A percentile compares a stretch with the other conserved stretches of the same genome.
phyloP scores from a whole-genome alignment of 2,797 vertebrate genomes.

The Coccyzus lansbergi region DNA sequence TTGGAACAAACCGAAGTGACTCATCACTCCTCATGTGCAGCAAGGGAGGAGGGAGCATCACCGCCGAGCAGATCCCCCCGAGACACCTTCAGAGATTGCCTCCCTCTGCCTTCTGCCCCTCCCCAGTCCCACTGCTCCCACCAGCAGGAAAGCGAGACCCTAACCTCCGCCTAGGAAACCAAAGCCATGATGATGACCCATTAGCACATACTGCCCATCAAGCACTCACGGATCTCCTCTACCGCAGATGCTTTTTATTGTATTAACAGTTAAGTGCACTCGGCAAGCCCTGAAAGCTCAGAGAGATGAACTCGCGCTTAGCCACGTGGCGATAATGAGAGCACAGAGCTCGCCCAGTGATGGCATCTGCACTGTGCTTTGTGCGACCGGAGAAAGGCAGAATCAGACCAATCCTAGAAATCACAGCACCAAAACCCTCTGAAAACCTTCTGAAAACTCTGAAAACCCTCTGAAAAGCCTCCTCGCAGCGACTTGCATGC shows the following conservation, averaged over 20 bases:
- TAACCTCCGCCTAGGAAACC: background rate
- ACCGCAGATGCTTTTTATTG: fast-evolving
- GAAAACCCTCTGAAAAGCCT: background rate
- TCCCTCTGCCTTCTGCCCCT: background rate
- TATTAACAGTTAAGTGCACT: conserved; percentile 28
- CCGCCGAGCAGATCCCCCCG: background rate
- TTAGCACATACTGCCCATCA: conserved; percentile 16
- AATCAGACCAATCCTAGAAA: background rate
- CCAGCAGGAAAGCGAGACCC: background rate
- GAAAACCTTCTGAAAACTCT: too few species aligned
- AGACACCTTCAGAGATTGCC: background rate
- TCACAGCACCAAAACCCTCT: background rate
- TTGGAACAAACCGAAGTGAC: background rate
- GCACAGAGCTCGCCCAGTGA: background rate
- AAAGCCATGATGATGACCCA: background rate
- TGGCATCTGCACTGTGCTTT: background rate
- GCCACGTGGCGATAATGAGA: fast-evolving
- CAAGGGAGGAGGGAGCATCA: background rate
- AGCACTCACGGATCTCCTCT: background rate
- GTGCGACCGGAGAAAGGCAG: background rate
- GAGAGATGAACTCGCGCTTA: background rate
- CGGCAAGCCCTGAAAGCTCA: background rate
- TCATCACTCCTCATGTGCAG: background rate
- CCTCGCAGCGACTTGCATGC: fast-evolving
- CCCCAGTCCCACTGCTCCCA: background rate